Evolutionary conservation across 2,797 vertebrate species (phyloP), one percentile per base, ranked within the genome.

Genomic region (Zalophus californianus): DNA sequence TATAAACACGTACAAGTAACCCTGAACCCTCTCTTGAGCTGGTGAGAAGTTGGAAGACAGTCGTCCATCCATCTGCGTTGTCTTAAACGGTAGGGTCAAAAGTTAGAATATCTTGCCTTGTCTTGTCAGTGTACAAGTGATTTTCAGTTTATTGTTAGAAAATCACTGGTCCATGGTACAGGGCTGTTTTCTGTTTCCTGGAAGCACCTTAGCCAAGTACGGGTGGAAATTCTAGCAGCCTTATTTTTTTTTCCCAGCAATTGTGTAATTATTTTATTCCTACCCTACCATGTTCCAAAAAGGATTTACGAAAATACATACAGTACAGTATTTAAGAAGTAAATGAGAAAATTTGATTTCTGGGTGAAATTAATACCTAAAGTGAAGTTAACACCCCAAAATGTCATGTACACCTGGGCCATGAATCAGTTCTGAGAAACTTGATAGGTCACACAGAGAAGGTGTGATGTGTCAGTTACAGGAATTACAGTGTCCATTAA

Each of bases 281-380:
- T 77, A 85, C 20, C 32, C 15, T 23, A 68, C 14, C 14, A 82
- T 88, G 48, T 73, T 88, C 50, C 18, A 94, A 77, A 77, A 93
- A 93, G 9, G 41, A 58, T 78, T 95, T 93, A 82, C 84, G 21
- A 64, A 86, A 77, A 82, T 82, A 35, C 12, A 58, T 58, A 73
- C 15, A 78, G 25, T 54, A 68, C 15, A 86, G 2, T 80, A 62
- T 79, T 86, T 86, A 58, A 50, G 89, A 77, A 82, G 35, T 62
- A 94, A 87, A 87, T 58, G 29, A 75, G n/a, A 92, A 88, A 80
- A 75, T 58, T 52, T 90, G 38, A 50, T 73, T 95, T 94, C 32
- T 73, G 58, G 44, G 21, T 96, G 44, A 82, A 95, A 54, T 68
- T 86, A 85, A 41, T 78, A 82, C 23, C 50, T 44, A 23, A 95